phyloP scores from a whole-genome alignment of 2,113 vertebrate genomes.

The Columba livia region DNA sequence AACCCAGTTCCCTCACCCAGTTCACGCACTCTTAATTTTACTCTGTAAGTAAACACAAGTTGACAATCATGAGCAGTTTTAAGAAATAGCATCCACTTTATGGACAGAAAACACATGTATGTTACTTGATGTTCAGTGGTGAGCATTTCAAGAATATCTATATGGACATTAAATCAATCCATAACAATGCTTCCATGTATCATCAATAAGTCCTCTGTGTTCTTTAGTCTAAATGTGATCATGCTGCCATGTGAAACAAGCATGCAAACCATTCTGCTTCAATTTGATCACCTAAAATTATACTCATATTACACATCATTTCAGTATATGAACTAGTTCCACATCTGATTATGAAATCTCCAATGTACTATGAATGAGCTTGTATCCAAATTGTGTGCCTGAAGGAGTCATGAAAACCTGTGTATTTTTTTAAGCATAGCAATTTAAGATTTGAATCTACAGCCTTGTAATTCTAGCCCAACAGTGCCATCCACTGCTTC shows the following conservation, averaged over 20 bases:
- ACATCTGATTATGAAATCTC: neutral
- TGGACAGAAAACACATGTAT: neutral
- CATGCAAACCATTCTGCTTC: neutral
- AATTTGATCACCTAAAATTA: neutral
- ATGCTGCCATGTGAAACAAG: neutral
- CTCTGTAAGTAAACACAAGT: neutral
- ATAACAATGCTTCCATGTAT: neutral
- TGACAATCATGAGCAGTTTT: neutral
- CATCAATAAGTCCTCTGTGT: neutral
- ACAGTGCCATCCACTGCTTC: constrained; percentile 70
- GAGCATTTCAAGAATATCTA: neutral
- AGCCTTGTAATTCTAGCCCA: constrained; percentile 43
- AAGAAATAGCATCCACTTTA: neutral
- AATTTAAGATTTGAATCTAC: neutral
- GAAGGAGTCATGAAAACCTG: neutral
- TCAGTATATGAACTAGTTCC: neutral
- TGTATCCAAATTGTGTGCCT: neutral
- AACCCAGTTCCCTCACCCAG: neutral
- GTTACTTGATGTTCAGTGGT: neutral
- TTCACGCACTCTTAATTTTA: neutral
- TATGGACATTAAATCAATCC: neutral
- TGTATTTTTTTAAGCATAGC: neutral
- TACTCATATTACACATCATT: neutral
- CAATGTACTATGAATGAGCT: neutral
- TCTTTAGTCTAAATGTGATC: neutral